Percentiles rank a stretch among this genome's conserved stretches.
Evolutionary conservation across 64 coral and sea anemone genomes (phyloP).

Genomic region (Hydrozoanthus tunicans): DNA sequence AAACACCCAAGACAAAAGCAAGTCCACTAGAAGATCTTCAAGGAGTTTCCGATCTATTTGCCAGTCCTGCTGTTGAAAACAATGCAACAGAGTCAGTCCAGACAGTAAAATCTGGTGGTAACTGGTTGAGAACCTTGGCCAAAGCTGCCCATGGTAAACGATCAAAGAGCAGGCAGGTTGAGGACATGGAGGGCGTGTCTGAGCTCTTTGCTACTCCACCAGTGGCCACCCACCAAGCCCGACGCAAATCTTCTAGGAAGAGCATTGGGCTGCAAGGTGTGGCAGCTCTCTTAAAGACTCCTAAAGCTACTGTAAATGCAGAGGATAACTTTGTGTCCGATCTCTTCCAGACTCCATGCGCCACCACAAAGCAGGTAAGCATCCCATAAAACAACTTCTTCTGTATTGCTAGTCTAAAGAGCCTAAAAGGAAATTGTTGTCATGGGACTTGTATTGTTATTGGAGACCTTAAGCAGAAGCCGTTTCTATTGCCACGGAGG

Average conservation of each 20-base stretch:
- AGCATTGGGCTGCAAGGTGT: constrained; percentile 6
- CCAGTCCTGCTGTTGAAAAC: background rate
- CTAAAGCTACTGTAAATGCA: background rate
- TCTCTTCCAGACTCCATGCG: constrained; percentile 34
- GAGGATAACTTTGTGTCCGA: constrained; percentile 38
- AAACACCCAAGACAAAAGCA: background rate
- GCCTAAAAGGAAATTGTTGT: background rate
- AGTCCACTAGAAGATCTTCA: background rate
- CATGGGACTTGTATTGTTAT: no score
- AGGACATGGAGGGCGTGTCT: constrained; percentile 21
- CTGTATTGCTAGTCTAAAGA: background rate
- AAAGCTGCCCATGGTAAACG: constrained; percentile 41
- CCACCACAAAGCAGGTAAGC: constrained; percentile 13
- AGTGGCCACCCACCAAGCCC: background rate
- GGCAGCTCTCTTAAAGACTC: constrained; percentile 14
- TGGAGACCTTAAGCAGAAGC: no score
- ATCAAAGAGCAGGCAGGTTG: background rate
- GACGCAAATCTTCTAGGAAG: constrained; percentile 11
- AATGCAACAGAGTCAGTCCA: background rate
- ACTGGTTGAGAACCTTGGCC: constrained; percentile 41
- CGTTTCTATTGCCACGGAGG: no score
- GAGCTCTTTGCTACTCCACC: constrained; percentile 41
- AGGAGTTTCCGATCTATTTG: constrained; percentile 22
- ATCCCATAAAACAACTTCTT: background rate
- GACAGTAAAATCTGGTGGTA: constrained; percentile 1